Conservation (phyloP, 1,140 invertebrate species). For the Pseudomyrmex cubaensis region DNA sequence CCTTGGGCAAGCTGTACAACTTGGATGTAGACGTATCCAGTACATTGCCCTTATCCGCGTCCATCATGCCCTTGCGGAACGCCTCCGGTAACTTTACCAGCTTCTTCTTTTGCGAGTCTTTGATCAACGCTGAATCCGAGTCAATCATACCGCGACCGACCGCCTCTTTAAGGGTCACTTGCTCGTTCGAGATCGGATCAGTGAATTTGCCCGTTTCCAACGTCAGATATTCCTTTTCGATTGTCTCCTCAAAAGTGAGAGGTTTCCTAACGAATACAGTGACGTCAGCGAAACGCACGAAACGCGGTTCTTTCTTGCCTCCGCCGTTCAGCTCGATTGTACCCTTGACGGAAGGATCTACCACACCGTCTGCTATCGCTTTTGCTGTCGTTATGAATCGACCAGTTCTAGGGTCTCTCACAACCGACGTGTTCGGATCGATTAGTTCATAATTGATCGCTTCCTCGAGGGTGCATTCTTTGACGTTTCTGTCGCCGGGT, state of each 20-base stretch:
- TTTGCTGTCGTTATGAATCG: conserved; percentile 90
- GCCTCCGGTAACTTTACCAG: conserved; percentile 94
- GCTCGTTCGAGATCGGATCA: conserved; percentile 90
- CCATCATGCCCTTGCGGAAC: conserved; percentile 93
- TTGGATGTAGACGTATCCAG: conserved; percentile 93
- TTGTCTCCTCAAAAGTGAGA: conserved; percentile 91
- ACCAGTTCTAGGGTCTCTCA: conserved; percentile 92
- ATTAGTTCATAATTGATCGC: conserved; percentile 92
- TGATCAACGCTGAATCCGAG: conserved; percentile 94
- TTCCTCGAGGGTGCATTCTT: conserved; percentile 92
- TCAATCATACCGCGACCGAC: conserved; percentile 93
- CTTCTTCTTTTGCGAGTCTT: conserved; percentile 93
- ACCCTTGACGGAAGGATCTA: conserved; percentile 89
- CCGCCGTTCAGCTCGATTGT: conserved; percentile 88
- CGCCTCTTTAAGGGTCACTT: conserved; percentile 93
- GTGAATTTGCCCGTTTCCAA: conserved; percentile 90
- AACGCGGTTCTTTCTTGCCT: conserved; percentile 86
- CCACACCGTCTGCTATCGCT: conserved; percentile 89
- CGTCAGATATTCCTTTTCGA: conserved; percentile 90
- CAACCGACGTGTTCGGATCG: conserved; percentile 90
- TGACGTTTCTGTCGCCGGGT: conserved; percentile 48
- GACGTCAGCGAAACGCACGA: conserved; percentile 90
- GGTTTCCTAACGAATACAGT: conserved; percentile 90
- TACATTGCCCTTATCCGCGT: conserved; percentile 93
- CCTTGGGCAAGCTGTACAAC: conserved; percentile 89